A percentile compares a stretch with the other conserved stretches of the same genome.
phyloP scores from a whole-genome alignment of 2,797 vertebrate genomes.

The Dendrocincla fuliginosa region DNA sequence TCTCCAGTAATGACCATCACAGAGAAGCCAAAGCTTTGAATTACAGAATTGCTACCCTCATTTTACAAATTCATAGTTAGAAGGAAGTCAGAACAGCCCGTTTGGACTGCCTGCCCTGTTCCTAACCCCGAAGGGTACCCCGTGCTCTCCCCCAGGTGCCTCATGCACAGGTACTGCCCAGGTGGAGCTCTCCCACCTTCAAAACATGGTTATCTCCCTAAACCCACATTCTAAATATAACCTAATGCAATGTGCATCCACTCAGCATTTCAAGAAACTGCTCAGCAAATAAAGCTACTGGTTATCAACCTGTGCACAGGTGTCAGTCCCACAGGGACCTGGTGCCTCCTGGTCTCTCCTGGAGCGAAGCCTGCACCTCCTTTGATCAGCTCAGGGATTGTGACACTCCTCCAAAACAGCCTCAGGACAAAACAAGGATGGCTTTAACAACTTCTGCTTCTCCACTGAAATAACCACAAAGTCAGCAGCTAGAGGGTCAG shows the following conservation, averaged over 20 bases:
- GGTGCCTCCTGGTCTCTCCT: background rate
- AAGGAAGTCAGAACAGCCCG: background rate
- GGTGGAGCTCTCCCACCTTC: background rate
- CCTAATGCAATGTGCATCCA: rapidly evolving
- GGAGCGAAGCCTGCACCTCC: background rate
- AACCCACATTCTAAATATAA: background rate
- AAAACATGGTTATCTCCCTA: rapidly evolving
- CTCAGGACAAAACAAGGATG: background rate
- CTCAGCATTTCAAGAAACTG: background rate
- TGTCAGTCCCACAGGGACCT: background rate
- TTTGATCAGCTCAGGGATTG: background rate
- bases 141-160: background rate
- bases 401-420: rapidly evolving
- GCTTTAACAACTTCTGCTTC: background rate
- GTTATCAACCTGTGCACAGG: rapidly evolving
- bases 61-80: background rate
- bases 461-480: background rate
- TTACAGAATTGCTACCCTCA: background rate
- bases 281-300: background rate
- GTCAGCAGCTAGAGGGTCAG: background rate
- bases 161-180: background rate
- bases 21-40: conserved; percentile 18
- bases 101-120: background rate
- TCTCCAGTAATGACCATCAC: background rate
- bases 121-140: rapidly evolving